Evolutionary conservation across 1,140 invertebrate genomes (phyloP).

Genomic region (Dinoponera quadriceps): DNA sequence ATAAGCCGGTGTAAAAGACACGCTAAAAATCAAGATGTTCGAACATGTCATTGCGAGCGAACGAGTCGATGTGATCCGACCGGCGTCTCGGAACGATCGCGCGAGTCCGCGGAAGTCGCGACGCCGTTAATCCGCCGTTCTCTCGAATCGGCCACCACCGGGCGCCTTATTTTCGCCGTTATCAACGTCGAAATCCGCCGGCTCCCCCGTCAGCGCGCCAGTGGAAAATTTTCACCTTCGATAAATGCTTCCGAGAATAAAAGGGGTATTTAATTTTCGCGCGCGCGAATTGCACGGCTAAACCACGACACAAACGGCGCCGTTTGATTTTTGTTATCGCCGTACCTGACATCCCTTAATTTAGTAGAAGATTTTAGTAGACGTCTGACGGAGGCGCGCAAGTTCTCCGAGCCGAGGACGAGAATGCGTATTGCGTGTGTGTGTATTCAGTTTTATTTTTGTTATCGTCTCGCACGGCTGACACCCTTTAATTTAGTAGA

Average conservation of each 20-base stretch:
- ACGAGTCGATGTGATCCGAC: too few species aligned
- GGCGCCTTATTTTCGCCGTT: slow-evolving; percentile 14
- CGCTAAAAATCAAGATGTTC: too few species aligned
- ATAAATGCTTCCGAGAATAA: slow-evolving; percentile 30
- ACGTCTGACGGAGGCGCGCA: too few species aligned
- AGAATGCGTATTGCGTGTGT: slow-evolving; percentile 1
- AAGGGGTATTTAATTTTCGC: slow-evolving; percentile 20
- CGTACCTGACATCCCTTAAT: slow-evolving; percentile 46
- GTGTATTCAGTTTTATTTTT: slow-evolving; percentile 52
- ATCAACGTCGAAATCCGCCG: slow-evolving; percentile 19
- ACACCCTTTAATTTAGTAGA: slow-evolving; percentile 59
- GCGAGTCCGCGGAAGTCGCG: too few species aligned
- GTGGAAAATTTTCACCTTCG: slow-evolving; percentile 47
- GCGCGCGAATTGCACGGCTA: slow-evolving; percentile 44
- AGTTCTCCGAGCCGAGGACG: slow-evolving; percentile 9
- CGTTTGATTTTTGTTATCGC: slow-evolving; percentile 36
- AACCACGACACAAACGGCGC: slow-evolving; percentile 35
- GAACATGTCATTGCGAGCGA: too few species aligned
- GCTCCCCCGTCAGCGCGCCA: neutral
- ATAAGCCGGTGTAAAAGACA: too few species aligned
- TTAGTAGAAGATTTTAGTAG: slow-evolving; percentile 53
- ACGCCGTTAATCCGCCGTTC: too few species aligned
- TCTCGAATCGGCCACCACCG: too few species aligned
- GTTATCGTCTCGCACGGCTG: slow-evolving; percentile 24
- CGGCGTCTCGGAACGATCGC: too few species aligned